Evolutionary conservation across 1,140 invertebrate species (phyloP), one percentile per base, ranked within the genome.

Genomic region (Drosophila malerkotliana): DNA sequence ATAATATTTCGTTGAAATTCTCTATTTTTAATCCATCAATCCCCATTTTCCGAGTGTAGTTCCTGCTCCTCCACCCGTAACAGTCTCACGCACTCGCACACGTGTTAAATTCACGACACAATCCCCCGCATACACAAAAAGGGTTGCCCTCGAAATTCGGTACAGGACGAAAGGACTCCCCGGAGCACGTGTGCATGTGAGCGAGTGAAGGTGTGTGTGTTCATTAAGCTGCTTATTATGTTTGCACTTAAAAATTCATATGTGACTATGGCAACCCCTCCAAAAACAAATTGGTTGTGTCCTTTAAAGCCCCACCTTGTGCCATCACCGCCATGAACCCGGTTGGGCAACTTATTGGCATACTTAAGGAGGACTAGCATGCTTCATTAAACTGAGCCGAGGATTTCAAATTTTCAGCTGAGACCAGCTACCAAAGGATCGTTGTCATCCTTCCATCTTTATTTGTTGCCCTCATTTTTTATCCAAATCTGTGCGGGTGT

Each of bases 141-240:
- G 81, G 81, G 77, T 77, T 85, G 49, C n/a, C 56, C n/a, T 10
- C 24, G 41, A 32, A 24, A 24, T 26, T 14, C 37, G 32, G 41
- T 4, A 3, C 4, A 7, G 12, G 37, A 28, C 48, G 12, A 28
- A 49, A 30, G 44, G 45, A 49, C 61, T 49, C 37, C 51, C 53
- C 37, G 64, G 77, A 81, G 73, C 78, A 76, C 55, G 54, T 61
- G 66, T 67, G 48, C 41, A 47, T 58, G 37, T 51, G 45, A 21
- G 21, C 21, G 21, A 21, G 21, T 57, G 24, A 26, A 44, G 56
- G 41, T 30, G 45, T 47, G 30, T 76, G 55, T 88, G 83, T 87
- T 88, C 83, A 88, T 88, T 88, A 87, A 87, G 83, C 83, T 88
- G 84, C 83, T 88, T 88, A 88, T 88, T 88, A 88, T 88, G 83